Base-by-base conservation (phyloP, 2,888 invertebrate genomes). In the Harpagoxenus sublaevis region DNA sequence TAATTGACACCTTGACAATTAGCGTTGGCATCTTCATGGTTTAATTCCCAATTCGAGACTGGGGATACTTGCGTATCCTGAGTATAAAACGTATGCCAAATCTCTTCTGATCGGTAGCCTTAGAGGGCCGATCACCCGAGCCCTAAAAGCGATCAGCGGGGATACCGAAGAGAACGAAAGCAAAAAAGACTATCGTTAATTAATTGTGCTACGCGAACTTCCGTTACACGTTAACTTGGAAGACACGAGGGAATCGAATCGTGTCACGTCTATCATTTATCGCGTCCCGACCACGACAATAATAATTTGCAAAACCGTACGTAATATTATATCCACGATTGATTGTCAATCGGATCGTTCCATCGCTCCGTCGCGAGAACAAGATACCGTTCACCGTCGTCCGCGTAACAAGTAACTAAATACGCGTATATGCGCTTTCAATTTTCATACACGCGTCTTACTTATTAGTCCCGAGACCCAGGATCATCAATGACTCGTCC, bases 241-340 rank as follows among this genome's bases (percentile, higher is more conserved):
- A 92, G 92, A 92, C 92, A 92, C 91, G 90, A 92, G 87, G 81
- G 73, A 87, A 88, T 87, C 87, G 83, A 87, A 89, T 90, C 90
- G 81, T 86, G 84, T n/a, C 84, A 57, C 53, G 45, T 53, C 23
- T 35, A 0, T 35, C 35, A 15, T 48, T 48, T 42, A 48, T 53
- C 53, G 53, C 53, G 2, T 1, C 53, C 2, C 23, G 79, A 74
- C 68, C 73, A 68, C 60, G 83, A 85, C 51, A 84, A 88, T 63
- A 66, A 68, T 48, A 68, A 68, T 68, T 42, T 42, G 39, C 31
- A 84, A 81, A 83, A 35, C 6, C 18, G 28, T 71, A 63, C 75
- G 42, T 23, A 77, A 55, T 60, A 66, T 84, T 79, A 86, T 84
- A 68, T 86, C 65, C 66, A 86, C 60, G 79, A 82, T 35, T 90